These are phyloP conservation scores for Malacoctenus gilli DNA, from an alignment of 2,797 vertebrate species.

Conservation along the genomic window DNA sequence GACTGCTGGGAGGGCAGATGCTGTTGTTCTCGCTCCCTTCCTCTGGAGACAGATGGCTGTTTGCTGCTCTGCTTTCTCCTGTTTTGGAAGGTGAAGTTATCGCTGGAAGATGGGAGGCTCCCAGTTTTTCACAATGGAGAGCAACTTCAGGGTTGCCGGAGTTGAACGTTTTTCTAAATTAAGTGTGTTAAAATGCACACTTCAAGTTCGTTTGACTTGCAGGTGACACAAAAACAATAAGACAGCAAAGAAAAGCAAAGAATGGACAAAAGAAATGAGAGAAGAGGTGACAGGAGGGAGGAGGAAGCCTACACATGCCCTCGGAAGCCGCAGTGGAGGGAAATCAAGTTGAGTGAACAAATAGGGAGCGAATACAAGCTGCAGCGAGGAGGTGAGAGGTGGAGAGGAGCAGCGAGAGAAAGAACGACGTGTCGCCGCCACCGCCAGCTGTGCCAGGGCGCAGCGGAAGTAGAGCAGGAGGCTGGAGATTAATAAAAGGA, in stretches of 20 bases:
- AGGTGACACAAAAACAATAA: no score
- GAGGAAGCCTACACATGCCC: accelerated
- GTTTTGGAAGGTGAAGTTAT: slow-evolving; percentile 34
- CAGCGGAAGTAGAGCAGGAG: slow-evolving; percentile 21
- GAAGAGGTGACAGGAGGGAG: neutral
- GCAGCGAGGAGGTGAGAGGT: neutral
- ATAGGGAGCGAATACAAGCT: neutral
- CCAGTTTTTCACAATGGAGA: slow-evolving; percentile 15
- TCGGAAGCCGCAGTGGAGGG: no score
- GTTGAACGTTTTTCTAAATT: no score
- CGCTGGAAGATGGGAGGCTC: slow-evolving; percentile 13
- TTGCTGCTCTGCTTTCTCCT: neutral
- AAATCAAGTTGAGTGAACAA: slow-evolving; percentile 4
- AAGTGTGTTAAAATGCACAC: no score
- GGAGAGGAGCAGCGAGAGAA: neutral
- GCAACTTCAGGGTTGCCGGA: no score
- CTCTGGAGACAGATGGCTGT: slow-evolving; percentile 32
- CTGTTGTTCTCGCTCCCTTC: slow-evolving; percentile 34
- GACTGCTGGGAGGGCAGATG: slow-evolving; percentile 49
- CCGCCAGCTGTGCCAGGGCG: slow-evolving; percentile 44
- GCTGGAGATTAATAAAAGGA: slow-evolving; percentile 23
- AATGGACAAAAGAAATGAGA: no score
- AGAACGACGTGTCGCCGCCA: slow-evolving; percentile 14
- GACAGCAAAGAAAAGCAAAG: no score
- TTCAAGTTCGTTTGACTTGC: no score